phyloP scores from a whole-genome alignment of 2,888 invertebrate genomes.

The Sceliomorpha sp. region DNA sequence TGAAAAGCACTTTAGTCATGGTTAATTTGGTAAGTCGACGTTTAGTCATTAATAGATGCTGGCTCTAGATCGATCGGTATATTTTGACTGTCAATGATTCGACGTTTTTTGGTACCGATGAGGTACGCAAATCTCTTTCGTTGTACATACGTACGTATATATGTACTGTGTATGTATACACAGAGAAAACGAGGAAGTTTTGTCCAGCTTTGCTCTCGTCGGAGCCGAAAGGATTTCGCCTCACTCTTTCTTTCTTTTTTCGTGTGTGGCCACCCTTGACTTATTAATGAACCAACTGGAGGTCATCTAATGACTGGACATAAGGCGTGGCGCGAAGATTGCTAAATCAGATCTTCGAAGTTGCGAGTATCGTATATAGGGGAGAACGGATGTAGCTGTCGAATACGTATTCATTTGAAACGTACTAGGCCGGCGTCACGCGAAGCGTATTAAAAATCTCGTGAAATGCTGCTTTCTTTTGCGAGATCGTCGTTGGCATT shows the following conservation, averaged over 20 bases:
- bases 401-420: constrained; percentile 10
- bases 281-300: constrained; percentile 75
- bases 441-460: no score
- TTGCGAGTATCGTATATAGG: not conserved
- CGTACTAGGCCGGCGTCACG: no score
- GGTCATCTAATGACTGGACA: constrained; percentile 76
- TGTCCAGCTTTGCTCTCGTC: constrained; percentile 11
- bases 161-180: constrained; percentile 16
- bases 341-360: constrained; percentile 71
- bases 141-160: constrained; percentile 4
- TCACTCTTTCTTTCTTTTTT: constrained; percentile 46
- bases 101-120: no score
- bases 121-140: no score
- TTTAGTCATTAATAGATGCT: constrained; percentile 70
- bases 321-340: constrained; percentile 78
- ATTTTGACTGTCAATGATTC: constrained; percentile 78
- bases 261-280: constrained; percentile 74
- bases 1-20: constrained; percentile 77
- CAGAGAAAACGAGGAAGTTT: constrained; percentile 20
- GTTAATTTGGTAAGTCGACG: constrained; percentile 79
- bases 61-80: constrained; percentile 75
- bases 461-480: no score
- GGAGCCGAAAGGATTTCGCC: constrained; percentile 32
- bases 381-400: not conserved
- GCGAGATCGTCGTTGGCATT: constrained; percentile 50